Evolutionary conservation across 2,888 invertebrate genomes (phyloP).

Genomic region (Parelbella ahira): DNA sequence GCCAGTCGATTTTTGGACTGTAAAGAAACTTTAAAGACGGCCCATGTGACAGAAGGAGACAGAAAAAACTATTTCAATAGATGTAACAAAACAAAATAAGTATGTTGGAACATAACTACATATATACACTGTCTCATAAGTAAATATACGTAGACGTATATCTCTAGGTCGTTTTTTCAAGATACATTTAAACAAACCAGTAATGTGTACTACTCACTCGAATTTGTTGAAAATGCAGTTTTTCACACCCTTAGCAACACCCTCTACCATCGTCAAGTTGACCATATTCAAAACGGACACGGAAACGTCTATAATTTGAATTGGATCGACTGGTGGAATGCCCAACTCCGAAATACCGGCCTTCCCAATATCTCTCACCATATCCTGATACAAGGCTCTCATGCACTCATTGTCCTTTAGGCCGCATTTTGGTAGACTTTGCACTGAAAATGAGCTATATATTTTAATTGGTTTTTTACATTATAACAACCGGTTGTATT

Average conservation of each 20-base stretch:
- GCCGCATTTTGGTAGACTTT: slow-evolving; percentile 41
- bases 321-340: slow-evolving; percentile 46
- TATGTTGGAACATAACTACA: no score
- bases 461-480: no score
- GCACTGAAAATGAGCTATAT: slow-evolving; percentile 36
- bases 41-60: no score
- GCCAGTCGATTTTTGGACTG: no score
- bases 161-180: no score
- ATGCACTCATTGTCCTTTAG: slow-evolving; percentile 41
- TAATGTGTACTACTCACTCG: slow-evolving; percentile 32
- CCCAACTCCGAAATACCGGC: slow-evolving; percentile 40
- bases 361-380: slow-evolving; percentile 35
- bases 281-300: slow-evolving; percentile 37
- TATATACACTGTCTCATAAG: no score
- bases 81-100: no score
- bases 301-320: slow-evolving; percentile 36
- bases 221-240: slow-evolving; percentile 42
- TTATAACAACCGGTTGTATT: no score
- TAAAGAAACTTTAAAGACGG: no score
- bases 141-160: no score
- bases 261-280: slow-evolving; percentile 41
- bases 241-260: slow-evolving; percentile 41
- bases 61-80: no score
- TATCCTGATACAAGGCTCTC: slow-evolving; percentile 31
- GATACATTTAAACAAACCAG: no score